Percentiles rank a stretch among this genome's conserved stretches.
phyloP scores from a whole-genome alignment of 1,140 invertebrate genomes.

The Sweltsa coloradensis region DNA sequence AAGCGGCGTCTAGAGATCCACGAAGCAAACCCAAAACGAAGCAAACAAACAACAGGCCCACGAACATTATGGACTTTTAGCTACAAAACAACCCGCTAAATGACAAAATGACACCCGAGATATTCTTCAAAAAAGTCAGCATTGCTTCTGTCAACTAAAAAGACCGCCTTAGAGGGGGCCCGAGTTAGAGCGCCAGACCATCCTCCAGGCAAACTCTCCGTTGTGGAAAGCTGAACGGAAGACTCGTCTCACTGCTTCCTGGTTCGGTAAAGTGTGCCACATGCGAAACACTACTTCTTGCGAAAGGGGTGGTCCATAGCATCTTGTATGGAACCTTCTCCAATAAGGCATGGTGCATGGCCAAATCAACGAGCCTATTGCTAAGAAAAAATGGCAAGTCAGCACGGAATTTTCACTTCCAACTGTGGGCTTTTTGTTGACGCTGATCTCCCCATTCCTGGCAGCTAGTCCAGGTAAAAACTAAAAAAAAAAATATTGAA shows the following conservation, averaged over 20 bases:
- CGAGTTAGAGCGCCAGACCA: background rate
- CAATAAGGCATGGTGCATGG: background rate
- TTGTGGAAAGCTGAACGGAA: background rate
- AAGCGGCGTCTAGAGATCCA: background rate
- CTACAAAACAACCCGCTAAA: too few species aligned
- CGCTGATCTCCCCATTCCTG: background rate
- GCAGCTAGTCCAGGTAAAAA: slow-evolving; percentile 3
- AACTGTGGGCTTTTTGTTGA: slow-evolving; percentile 6
- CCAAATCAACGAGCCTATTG: slow-evolving; percentile 3
- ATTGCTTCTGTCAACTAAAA: background rate
- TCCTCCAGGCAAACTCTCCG: background rate
- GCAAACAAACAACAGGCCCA: background rate
- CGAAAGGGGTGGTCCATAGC: background rate
- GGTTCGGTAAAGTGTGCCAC: background rate
- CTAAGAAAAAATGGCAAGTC: slow-evolving; percentile 4
- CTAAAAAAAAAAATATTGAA: too few species aligned
- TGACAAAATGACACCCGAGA: background rate
- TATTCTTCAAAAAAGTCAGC: background rate
- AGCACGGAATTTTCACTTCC: background rate
- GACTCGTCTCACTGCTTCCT: background rate
- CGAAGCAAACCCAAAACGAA: background rate
- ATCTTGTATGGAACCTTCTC: background rate
- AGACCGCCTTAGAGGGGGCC: background rate
- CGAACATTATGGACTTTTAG: background rate
- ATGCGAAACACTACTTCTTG: slow-evolving; percentile 1